Evolutionary conservation across 2,888 invertebrate species (phyloP), one percentile per base, ranked within the genome.

Genomic region (Erpobdella octoculata): DNA sequence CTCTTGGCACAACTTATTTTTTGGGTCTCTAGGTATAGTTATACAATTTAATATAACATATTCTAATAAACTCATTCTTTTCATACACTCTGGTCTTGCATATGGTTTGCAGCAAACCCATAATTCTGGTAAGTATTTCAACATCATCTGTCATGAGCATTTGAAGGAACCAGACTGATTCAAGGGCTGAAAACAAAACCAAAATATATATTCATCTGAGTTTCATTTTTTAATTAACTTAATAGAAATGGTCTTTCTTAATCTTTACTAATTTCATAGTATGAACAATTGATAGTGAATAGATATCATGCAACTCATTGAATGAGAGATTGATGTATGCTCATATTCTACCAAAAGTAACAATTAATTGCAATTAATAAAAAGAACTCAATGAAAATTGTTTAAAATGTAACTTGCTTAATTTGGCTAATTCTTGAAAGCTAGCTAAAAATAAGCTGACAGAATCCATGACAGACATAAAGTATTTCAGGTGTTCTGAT

Each of bases 131-230:
- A 4, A 77, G 77, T 0, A 80, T 79, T 5, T 77, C 78, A 5
- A 76, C 73, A 73, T 81, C 80, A 73, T 83, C 83, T 28, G 81
- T 77, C 61, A 83, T 80, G 73, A 83, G 73, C 74, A 83, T 75
- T 76, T 83, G 82, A 18, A 82, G 78, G 46, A 82, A 76, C 80
- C 81, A 81, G 12, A 78, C 79, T 9, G 80, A 81, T 65, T 79
- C 74, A 35, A 83, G 72, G 5, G 80, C 82, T 82, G 76, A n/a
- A n/a, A n/a, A n/a, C n/a, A n/a, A n/a, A n/a, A 15, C 25, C 36
- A 9, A 46, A 48, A 41, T 21, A 25, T 6, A 70, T 1, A 59
- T 12, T 70, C 21, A 31, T 25, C 12, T 18, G 35, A n/a, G n/a
- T n/a, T n/a, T n/a, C n/a, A n/a, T n/a, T n/a, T n/a, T n/a, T n/a